Percentiles rank a stretch among this genome's conserved stretches.
phyloP scores from a whole-genome alignment of 2,888 invertebrate genomes.

The Hybos culiciformis region DNA sequence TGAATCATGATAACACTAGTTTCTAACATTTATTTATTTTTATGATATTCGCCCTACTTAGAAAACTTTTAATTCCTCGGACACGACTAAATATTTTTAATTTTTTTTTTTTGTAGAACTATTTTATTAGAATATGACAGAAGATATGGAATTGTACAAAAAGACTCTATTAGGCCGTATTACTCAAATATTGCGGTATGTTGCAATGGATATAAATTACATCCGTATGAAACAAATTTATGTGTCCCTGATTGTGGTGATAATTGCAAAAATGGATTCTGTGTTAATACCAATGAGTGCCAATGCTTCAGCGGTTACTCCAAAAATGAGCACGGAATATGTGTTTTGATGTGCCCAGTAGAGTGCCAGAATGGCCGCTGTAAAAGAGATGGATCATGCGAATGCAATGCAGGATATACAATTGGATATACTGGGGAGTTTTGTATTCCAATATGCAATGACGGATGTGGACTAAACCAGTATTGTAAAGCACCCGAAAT shows the following conservation, averaged over 20 bases:
- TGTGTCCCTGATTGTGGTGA: constrained; percentile 36
- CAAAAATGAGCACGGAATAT: constrained; percentile 28
- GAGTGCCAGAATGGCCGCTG: constrained; percentile 49
- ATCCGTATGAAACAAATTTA: constrained; percentile 41
- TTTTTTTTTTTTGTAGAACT: background rate
- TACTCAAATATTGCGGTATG: constrained; percentile 44
- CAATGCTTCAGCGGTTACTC: constrained; percentile 29
- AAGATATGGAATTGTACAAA: background rate
- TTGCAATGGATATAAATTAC: constrained; percentile 52
- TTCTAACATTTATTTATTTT: no score
- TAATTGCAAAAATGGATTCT: constrained; percentile 28
- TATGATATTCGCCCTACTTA: no score
- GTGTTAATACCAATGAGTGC: constrained; percentile 24
- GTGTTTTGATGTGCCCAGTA: constrained; percentile 30
- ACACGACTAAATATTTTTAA: no score
- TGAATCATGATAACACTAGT: no score
- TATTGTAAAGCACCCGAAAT: constrained; percentile 24
- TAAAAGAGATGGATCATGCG: constrained; percentile 44
- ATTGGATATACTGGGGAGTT: constrained; percentile 43
- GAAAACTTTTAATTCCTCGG: no score
- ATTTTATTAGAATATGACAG: background rate
- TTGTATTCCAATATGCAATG: constrained; percentile 45
- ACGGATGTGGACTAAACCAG: constrained; percentile 22
- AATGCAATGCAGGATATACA: constrained; percentile 48
- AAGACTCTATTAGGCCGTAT: background rate